Base-by-base conservation (phyloP, 2,797 vertebrate species). In the Xerus rutilus region DNA sequence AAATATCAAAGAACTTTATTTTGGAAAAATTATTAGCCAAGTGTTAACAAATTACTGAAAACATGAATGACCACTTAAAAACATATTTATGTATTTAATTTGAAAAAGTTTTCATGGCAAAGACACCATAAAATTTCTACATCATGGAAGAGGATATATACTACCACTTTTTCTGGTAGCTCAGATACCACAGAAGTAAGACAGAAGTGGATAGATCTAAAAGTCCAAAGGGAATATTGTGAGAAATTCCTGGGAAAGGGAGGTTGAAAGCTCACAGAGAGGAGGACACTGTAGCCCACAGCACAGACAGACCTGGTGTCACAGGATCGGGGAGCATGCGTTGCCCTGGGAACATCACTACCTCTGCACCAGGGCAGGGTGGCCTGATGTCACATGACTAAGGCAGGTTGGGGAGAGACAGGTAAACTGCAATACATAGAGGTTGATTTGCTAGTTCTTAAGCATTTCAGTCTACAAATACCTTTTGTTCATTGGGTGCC, bases 1-100 rank as follows among this genome's bases (percentile, higher is more conserved):
- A 96, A 86, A 89, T 67, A 81, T 18, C 15, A 79, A 57, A 89
- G 23, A 92, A 69, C 4, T 30, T 18, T 62, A 49, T 59, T 85
- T 76, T 64, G 9, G 2, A 57, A 70, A 72, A 81, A 86, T 82
- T 57, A 2, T 17, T 5, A 69, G 10, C 4, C 0, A 72, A 35
- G 64, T 1, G 0, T 85, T 39, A 62, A 32, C 49, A 77, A 32
- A 81, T 91, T 91, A 59, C 12, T 77, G 25, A 93, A 81, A 69
- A 25, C 7, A 77, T 64, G 15, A 47, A 78, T 54, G 43, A 6
- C 11, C 13, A 83, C 47, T 77, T 59, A 49, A 52, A 43, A 47
- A 85, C 78, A 67, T 54, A 59, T 62, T 72, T 1, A 10, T 4
- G 1, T 9, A 88, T 77, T 76, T 78, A 57, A 65, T 92, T 83